Evolutionary conservation across 2,113 vertebrate genomes (phyloP).

Genomic region (Erythrocebus patas): DNA sequence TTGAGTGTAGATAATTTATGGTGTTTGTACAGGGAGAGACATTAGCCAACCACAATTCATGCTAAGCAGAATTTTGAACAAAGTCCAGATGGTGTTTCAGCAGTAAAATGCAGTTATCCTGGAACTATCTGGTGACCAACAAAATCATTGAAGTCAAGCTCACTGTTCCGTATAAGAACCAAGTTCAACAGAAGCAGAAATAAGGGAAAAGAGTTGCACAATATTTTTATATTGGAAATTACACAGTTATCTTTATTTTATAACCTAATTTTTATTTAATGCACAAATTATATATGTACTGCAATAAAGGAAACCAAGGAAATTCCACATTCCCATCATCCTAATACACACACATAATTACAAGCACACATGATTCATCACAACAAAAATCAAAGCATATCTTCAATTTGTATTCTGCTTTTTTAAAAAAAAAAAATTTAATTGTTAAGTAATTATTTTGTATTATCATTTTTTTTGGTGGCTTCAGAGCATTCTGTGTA

Average conservation of each 20-base stretch:
- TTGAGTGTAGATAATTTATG: conserved; percentile 62
- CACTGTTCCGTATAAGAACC: conserved; percentile 49
- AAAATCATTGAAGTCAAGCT: conserved; percentile 48
- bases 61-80: conserved; percentile 62
- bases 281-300: neutral
- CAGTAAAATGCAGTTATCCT: conserved; percentile 33
- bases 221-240: conserved; percentile 41
- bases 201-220: neutral
- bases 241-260: conserved; percentile 32
- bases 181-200: conserved; percentile 59
- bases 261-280: conserved; percentile 42
- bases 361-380: neutral
- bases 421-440: no score
- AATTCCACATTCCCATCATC: neutral
- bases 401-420: neutral
- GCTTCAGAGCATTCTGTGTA: conserved; percentile 8
- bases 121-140: conserved; percentile 12
- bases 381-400: conserved; percentile 40
- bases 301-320: neutral
- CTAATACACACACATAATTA: conserved; percentile 18
- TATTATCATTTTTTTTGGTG: neutral
- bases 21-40: conserved; percentile 52
- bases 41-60: conserved; percentile 43
- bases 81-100: conserved; percentile 63
- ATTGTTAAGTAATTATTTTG: conserved; percentile 27